Conservation (phyloP, 2,888 invertebrate genomes). For the Lochmaea capreae region DNA sequence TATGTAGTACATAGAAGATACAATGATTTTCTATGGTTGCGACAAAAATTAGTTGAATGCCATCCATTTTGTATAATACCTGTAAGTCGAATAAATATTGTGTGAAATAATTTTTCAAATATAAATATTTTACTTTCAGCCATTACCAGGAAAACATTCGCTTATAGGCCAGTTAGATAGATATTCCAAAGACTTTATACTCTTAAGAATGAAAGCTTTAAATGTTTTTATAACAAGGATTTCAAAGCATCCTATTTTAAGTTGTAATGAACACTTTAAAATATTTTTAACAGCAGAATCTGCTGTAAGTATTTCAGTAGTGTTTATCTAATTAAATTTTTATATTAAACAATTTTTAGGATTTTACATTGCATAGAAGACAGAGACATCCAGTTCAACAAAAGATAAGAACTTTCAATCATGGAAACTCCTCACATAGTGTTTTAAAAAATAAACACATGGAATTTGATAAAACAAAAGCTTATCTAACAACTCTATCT, state of each 20-base stretch:
- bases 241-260: slow-evolving; percentile 77
- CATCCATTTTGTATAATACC: slow-evolving; percentile 77
- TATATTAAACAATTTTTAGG: slow-evolving; percentile 63
- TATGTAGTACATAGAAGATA: slow-evolving; percentile 76
- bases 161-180: slow-evolving; percentile 75
- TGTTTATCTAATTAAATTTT: not conserved
- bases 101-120: slow-evolving; percentile 1
- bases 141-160: slow-evolving; percentile 78
- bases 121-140: slow-evolving; percentile 66
- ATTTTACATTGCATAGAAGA: slow-evolving; percentile 73
- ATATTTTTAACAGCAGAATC: slow-evolving; percentile 76
- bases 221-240: slow-evolving; percentile 75
- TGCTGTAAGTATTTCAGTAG: slow-evolving; percentile 65
- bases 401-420: slow-evolving; percentile 62
- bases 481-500: slow-evolving; percentile 71
- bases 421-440: slow-evolving; percentile 58
- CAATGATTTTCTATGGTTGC: slow-evolving; percentile 79
- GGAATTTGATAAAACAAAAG: slow-evolving; percentile 74
- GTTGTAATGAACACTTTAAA: slow-evolving; percentile 73
- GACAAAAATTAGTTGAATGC: slow-evolving; percentile 73
- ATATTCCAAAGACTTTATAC: slow-evolving; percentile 78
- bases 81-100: slow-evolving; percentile 65
- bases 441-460: slow-evolving; percentile 70
- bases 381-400: slow-evolving; percentile 68
- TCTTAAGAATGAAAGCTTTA: slow-evolving; percentile 74